Base-by-base conservation (phyloP, 2,888 invertebrate genomes). In the Habrosyne pyritoides region DNA sequence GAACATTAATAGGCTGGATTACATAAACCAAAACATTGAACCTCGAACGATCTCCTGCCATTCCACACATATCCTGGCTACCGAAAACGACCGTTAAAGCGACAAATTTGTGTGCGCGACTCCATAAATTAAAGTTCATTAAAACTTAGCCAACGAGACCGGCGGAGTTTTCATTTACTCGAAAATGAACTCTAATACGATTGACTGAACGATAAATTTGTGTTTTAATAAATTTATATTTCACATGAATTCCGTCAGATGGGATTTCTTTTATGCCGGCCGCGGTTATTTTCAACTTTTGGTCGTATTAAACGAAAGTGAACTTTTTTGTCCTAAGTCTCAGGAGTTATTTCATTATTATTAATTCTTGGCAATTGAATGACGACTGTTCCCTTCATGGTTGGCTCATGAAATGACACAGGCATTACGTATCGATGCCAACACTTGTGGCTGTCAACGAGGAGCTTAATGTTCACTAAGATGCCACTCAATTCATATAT, bases 71-170 rank as follows among this genome's bases (percentile, higher is more conserved):
- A 77, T 75, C 74, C 75, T 68, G 67, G 72, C 73, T 69, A 71
- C 73, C 69, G 66, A 81, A 83, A 83, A 77, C 77, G 75, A 68
- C 79, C 75, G 77, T 87, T 84, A 87, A 86, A 78, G 81, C 84
- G 86, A 87, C 89, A 86, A 86, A 87, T 87, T 84, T 77, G 81
- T 84, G 76, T 73, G 66, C 71, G 72, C 66, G 69, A 68, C 75
- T 79, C 75, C 79, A 86, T 88, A 87, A 87, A 87, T 88, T 86
- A 82, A 83, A 78, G 73, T 87, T 86, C 86, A 87, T 89, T 88
- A 88, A 87, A 86, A 85, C 81, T 86, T 81, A 71, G 73, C 66
- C 70, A 65, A 63, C 60, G 74, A 55, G 67, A 69, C 69, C 71
- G 67, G 53, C 60, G 59, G 61, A 66, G 50, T 50, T 74, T 82